Evolutionary conservation across 2,888 invertebrate genomes (phyloP).

Genomic region (Temnothorax ravouxi): DNA sequence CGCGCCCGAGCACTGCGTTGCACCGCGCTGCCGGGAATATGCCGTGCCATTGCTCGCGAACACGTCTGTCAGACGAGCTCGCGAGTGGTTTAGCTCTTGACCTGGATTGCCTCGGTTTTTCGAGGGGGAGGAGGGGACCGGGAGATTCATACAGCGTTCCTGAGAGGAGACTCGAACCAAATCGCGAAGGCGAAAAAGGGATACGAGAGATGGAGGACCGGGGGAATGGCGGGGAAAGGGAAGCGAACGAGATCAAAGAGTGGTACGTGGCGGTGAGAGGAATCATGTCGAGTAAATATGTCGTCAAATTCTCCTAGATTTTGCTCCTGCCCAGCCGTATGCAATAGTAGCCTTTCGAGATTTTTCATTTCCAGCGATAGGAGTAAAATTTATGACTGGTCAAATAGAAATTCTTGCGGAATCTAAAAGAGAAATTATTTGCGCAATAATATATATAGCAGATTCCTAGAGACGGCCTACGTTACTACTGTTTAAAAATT

Average conservation of each 20-base stretch:
- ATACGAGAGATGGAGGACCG: neutral
- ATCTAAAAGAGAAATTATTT: neutral
- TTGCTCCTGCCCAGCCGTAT: neutral
- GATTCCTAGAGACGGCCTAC: neutral
- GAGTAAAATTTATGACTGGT: neutral
- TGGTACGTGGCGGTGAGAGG: constrained; percentile 6
- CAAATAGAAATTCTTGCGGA: neutral
- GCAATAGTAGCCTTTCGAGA: constrained; percentile 6
- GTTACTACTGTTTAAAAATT: neutral
- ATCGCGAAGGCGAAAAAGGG: constrained; percentile 31
- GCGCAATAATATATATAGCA: neutral
- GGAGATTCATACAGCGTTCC: constrained; percentile 57
- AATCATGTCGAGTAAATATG: constrained; percentile 49
- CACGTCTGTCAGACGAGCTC: constrained; percentile 43
- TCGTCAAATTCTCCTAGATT: constrained; percentile 24
- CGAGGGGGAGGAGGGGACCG: constrained; percentile 15
- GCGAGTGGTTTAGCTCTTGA: constrained; percentile 59
- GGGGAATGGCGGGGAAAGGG: neutral
- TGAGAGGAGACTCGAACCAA: constrained; percentile 58
- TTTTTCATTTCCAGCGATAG: constrained; percentile 15
- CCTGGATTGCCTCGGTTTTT: constrained; percentile 63
- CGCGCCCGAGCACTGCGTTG: constrained; percentile 46
- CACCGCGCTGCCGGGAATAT: constrained; percentile 70
- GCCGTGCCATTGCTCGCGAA: constrained; percentile 57
- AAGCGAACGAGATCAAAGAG: constrained; percentile 37